Percentiles rank a stretch among this genome's conserved stretches.
These are phyloP conservation scores for Ariopsis seemanni DNA, from an alignment of 2,113 vertebrate genomes.

Conservation along the genomic window DNA sequence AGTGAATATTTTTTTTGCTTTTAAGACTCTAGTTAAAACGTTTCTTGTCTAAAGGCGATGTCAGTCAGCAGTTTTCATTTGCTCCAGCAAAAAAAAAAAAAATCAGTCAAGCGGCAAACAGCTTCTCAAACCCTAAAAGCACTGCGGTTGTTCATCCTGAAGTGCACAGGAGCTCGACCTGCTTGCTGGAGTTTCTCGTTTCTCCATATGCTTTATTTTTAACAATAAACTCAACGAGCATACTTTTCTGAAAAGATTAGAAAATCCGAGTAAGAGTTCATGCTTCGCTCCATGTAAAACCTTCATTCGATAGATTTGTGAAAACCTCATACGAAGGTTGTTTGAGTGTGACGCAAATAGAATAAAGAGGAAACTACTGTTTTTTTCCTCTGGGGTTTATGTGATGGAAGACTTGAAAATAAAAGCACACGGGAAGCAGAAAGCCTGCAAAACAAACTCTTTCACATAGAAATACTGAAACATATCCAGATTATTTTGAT, in stretches of 20 bases:
- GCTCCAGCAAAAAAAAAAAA: background rate
- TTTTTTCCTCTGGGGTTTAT: background rate
- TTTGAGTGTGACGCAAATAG: background rate
- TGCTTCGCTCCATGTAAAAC: background rate
- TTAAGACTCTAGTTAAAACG: background rate
- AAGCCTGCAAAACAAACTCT: background rate
- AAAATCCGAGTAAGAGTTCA: background rate
- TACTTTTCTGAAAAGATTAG: background rate
- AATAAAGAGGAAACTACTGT: background rate
- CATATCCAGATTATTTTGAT: background rate
- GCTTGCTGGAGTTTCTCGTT: background rate
- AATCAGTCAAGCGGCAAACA: background rate
- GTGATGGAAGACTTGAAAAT: background rate
- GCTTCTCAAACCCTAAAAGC: slow-evolving; percentile 8
- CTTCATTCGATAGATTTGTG: background rate
- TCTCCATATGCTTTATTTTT: background rate
- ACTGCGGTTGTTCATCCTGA: background rate
- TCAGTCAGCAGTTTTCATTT: slow-evolving; percentile 14
- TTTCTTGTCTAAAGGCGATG: slow-evolving; percentile 6
- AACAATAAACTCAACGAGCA: background rate
- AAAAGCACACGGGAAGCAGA: background rate
- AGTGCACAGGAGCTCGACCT: background rate
- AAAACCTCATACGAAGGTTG: background rate
- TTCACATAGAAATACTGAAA: background rate
- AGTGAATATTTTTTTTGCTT: background rate